Percentiles rank a stretch among this genome's conserved stretches.
phyloP scores from a whole-genome alignment of 2,888 invertebrate species.

The Bembecia ichneumoniformis region DNA sequence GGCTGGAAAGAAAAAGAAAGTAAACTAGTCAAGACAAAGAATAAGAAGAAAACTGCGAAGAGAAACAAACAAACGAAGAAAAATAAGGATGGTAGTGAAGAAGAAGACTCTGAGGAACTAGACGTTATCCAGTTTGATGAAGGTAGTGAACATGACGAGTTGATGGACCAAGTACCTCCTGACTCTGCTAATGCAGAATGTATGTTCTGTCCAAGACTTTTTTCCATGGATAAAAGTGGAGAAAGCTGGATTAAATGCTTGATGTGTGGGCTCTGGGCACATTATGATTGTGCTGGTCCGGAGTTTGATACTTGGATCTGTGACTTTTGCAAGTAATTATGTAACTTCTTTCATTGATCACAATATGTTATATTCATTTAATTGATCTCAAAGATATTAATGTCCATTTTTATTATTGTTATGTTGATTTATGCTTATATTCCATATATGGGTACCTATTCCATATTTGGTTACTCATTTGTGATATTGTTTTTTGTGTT shows the following conservation, averaged over 20 bases:
- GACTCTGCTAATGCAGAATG: constrained; percentile 8
- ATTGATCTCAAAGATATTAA: constrained; percentile 11
- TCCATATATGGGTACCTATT: constrained; percentile 12
- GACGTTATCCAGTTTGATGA: constrained; percentile 10
- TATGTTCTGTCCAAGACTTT: constrained; percentile 9
- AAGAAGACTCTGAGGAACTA: constrained; percentile 7
- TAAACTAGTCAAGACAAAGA: constrained; percentile 10
- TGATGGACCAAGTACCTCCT: constrained; percentile 7
- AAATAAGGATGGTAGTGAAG: constrained; percentile 7
- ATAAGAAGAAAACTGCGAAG: constrained; percentile 10
- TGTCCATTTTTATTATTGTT: constrained; percentile 8
- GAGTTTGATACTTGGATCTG: constrained; percentile 5
- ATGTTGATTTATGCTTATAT: constrained; percentile 10
- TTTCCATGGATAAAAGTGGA: constrained; percentile 7
- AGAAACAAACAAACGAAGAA: constrained; percentile 9
- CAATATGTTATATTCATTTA: no score
- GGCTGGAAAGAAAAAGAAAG: constrained; percentile 7
- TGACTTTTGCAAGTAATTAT: constrained; percentile 10
- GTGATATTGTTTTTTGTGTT: constrained; percentile 12
- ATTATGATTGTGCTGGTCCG: constrained; percentile 9
- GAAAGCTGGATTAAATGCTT: constrained; percentile 8
- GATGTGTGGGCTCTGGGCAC: constrained; percentile 7
- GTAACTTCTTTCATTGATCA: constrained; percentile 7
- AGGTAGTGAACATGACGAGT: constrained; percentile 8
- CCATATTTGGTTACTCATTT: constrained; percentile 13